phyloP scores from a whole-genome alignment of 2,888 invertebrate genomes.

The Zootermopsis nevadensis region DNA sequence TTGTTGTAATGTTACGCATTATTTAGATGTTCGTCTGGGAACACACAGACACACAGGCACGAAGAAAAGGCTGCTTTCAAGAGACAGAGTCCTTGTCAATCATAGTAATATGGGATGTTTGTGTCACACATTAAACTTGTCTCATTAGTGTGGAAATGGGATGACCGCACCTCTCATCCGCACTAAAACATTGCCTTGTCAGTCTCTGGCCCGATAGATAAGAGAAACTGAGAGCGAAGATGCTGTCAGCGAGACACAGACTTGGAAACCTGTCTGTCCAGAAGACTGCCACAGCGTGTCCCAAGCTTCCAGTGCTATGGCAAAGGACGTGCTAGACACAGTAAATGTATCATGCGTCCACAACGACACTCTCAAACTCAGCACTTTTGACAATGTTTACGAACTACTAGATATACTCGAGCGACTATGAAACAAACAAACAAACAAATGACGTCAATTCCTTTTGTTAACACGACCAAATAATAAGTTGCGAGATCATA shows the following conservation, averaged over 20 bases:
- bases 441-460: no score
- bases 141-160: constrained; percentile 46
- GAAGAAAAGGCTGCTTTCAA: no score
- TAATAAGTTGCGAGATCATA: no score
- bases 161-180: constrained; percentile 43
- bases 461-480: no score
- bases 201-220: constrained; percentile 16
- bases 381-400: no score
- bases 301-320: not conserved
- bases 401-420: no score
- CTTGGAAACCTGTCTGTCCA: constrained; percentile 28
- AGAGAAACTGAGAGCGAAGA: not conserved
- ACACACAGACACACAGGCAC: no score
- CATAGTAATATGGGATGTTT: constrained; percentile 30
- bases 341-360: no score
- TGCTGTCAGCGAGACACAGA: not conserved
- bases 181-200: constrained; percentile 40
- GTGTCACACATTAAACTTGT: constrained; percentile 43
- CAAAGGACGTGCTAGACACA: no score
- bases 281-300: not conserved
- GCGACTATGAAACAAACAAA: no score
- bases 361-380: no score
- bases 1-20: not conserved
- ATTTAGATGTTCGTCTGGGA: not conserved
- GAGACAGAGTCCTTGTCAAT: constrained; percentile 15